Conservation (phyloP, 2,113 vertebrate species). For the Mungos mungo region DNA sequence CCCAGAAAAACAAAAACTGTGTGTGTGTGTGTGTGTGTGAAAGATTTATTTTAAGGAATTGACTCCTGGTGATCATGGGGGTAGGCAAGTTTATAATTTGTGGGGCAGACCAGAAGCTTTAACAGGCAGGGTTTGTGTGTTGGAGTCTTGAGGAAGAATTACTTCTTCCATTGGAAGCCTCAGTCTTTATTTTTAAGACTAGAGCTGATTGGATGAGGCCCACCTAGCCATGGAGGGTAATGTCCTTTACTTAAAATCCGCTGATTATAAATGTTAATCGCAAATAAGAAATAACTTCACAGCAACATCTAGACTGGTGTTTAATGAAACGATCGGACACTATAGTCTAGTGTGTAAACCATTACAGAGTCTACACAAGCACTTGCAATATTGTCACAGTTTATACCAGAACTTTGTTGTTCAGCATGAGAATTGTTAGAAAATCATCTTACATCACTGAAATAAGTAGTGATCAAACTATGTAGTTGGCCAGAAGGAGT, state of each 20-base stretch:
- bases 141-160: background rate
- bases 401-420: background rate
- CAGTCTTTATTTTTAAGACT: background rate
- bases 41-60: background rate
- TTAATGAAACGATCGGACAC: background rate
- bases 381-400: background rate
- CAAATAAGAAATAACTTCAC: background rate
- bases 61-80: background rate
- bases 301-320: background rate
- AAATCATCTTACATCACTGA: background rate
- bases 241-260: background rate
- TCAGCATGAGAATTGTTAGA: background rate
- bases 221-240: background rate
- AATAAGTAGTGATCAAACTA: background rate
- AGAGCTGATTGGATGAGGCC: background rate
- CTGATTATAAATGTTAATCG: background rate
- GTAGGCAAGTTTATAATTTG: background rate
- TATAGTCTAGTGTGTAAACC: background rate
- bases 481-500: background rate
- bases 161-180: background rate
- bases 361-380: background rate
- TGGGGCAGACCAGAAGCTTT: background rate
- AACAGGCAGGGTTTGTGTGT: background rate
- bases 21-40: background rate
- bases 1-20: background rate